Evolutionary conservation across 2,113 vertebrate species (phyloP).

Genomic region (Potamarius usumacintae): DNA sequence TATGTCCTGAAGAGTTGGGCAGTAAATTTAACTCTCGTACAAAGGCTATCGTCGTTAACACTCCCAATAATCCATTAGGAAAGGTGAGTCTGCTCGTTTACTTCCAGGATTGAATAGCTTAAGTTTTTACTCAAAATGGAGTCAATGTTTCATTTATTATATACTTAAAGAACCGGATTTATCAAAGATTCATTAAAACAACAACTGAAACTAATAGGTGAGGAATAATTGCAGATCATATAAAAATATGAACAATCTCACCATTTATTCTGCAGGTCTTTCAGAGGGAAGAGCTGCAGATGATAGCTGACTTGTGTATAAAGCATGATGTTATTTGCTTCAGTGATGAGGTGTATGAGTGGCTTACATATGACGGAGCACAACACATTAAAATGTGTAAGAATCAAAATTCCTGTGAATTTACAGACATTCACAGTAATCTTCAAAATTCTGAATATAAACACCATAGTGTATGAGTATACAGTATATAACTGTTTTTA

Average conservation of each 20-base stretch:
- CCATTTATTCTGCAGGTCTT: constrained; percentile 77
- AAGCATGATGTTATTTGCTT: constrained; percentile 85
- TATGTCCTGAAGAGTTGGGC: constrained; percentile 82
- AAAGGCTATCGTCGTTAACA: constrained; percentile 89
- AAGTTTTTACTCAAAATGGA: neutral
- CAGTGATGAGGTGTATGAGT: constrained; percentile 94
- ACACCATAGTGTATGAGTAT: neutral
- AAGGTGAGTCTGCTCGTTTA: constrained; percentile 76
- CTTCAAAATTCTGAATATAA: neutral
- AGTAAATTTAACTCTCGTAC: constrained; percentile 84
- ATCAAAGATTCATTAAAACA: neutral
- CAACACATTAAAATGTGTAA: constrained; percentile 87
- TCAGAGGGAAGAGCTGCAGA: constrained; percentile 78
- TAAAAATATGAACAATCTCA: neutral
- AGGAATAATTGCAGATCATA: neutral
- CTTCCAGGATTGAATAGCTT: neutral
- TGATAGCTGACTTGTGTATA: constrained; percentile 85
- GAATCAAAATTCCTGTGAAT: neutral
- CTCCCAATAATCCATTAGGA: constrained; percentile 93
- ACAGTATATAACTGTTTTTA: neutral
- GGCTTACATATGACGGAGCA: constrained; percentile 84
- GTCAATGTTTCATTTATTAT: neutral
- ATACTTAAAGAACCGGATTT: neutral
- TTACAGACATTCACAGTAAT: neutral
- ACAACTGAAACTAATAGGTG: neutral